These are phyloP conservation scores for Pseudoatta argentina DNA, from an alignment of 1,140 invertebrate genomes.

Conservation along the genomic window DNA sequence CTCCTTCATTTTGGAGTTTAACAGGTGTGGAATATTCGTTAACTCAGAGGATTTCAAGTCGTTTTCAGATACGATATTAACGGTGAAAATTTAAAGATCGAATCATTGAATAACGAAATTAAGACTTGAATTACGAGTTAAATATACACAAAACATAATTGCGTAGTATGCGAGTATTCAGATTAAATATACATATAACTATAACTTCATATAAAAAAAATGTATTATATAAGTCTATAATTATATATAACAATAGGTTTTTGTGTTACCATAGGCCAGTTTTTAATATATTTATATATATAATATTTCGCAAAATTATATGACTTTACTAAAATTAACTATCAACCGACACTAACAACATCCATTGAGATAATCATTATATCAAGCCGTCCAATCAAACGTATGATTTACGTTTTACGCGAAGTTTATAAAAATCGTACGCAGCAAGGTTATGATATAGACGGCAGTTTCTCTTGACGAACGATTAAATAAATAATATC, in stretches of 20 bases:
- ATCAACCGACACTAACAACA: background rate
- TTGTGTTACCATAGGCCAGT: background rate
- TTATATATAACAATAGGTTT: background rate
- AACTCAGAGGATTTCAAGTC: background rate
- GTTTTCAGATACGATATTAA: background rate
- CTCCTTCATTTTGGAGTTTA: background rate
- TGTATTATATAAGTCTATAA: background rate
- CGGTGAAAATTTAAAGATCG: background rate
- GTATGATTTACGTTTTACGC: background rate
- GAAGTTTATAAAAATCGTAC: background rate
- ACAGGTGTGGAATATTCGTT: background rate
- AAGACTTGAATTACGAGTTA: background rate
- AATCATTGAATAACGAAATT: background rate
- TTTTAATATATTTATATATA: background rate
- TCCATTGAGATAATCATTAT: background rate
- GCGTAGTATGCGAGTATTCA: background rate
- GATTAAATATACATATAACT: background rate
- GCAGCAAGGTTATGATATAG: background rate
- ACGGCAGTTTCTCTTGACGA: background rate
- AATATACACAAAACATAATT: background rate
- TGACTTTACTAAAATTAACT: background rate
- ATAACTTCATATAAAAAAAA: background rate
- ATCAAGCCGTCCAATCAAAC: background rate
- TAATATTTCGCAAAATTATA: background rate
- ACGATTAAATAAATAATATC: constrained; percentile 9